Evolutionary conservation across 2,797 vertebrate species (phyloP).

Genomic region (Enteromius viviparus): DNA sequence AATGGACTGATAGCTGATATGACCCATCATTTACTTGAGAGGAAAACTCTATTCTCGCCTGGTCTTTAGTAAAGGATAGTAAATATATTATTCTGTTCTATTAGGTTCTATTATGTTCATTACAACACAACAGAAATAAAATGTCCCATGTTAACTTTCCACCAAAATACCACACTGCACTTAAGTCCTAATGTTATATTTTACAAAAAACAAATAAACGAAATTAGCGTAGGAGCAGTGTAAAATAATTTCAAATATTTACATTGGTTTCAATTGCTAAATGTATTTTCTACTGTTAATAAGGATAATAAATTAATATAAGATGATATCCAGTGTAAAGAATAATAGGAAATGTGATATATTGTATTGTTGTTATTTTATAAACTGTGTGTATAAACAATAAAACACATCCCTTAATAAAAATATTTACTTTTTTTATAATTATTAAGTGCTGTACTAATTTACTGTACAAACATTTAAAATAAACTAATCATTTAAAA

Average conservation of each 20-base stretch:
- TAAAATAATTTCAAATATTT: background rate
- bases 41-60: slow-evolving; percentile 4
- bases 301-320: background rate
- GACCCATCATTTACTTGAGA: background rate
- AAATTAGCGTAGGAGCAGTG: no score
- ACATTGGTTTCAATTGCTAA: background rate
- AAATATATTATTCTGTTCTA: no score
- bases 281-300: background rate
- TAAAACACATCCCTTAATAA: background rate
- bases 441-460: background rate
- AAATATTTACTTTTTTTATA: background rate
- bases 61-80: background rate
- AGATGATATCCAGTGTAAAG: background rate
- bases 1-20: slow-evolving; percentile 12
- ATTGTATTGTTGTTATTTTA: background rate
- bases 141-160: background rate
- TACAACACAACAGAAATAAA: background rate
- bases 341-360: background rate
- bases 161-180: background rate
- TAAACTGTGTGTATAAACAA: background rate
- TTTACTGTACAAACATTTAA: background rate
- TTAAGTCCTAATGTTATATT: background rate
- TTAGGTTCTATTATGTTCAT: background rate
- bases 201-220: background rate
- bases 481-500: background rate